Percentiles rank a stretch among this genome's conserved stretches.
These are phyloP conservation scores for Okapia johnstoni DNA, from an alignment of 2,113 vertebrate species.

Conservation along the genomic window DNA sequence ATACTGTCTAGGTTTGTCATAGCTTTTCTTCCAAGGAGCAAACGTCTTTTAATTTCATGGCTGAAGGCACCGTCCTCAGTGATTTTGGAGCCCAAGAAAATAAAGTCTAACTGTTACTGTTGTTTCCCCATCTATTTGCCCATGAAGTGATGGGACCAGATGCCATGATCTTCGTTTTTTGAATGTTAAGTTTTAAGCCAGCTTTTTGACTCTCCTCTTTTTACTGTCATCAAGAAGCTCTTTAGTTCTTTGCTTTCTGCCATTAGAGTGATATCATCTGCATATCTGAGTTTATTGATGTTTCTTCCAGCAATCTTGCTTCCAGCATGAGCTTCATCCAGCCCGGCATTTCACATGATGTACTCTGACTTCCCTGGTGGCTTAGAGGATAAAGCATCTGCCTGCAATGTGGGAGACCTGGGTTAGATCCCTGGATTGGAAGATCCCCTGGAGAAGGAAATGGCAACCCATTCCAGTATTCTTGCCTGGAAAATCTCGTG, in stretches of 20 bases:
- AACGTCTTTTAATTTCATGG: neutral
- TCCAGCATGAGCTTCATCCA: neutral
- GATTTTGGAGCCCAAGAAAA: neutral
- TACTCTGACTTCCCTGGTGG: neutral
- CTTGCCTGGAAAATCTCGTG: neutral
- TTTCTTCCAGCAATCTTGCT: neutral
- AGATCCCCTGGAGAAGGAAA: neutral
- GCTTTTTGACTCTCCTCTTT: neutral
- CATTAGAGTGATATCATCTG: neutral
- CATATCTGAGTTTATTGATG: neutral
- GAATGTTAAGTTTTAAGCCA: neutral
- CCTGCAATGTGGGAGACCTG: fast-evolving
- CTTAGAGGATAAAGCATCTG: neutral
- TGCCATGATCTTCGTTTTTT: neutral
- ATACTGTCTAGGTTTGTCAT: neutral
- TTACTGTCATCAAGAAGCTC: neutral
- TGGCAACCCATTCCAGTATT: neutral
- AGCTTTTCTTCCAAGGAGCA: neutral
- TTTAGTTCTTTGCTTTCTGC: neutral
- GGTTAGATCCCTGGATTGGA: neutral
- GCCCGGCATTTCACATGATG: neutral
- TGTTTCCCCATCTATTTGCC: neutral
- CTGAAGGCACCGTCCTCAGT: neutral
- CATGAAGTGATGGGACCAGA: neutral
- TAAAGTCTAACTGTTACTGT: neutral